A percentile compares a stretch with the other conserved stretches of the same genome.
phyloP scores from a whole-genome alignment of 2,888 invertebrate genomes.

The Gryllus longicercus region DNA sequence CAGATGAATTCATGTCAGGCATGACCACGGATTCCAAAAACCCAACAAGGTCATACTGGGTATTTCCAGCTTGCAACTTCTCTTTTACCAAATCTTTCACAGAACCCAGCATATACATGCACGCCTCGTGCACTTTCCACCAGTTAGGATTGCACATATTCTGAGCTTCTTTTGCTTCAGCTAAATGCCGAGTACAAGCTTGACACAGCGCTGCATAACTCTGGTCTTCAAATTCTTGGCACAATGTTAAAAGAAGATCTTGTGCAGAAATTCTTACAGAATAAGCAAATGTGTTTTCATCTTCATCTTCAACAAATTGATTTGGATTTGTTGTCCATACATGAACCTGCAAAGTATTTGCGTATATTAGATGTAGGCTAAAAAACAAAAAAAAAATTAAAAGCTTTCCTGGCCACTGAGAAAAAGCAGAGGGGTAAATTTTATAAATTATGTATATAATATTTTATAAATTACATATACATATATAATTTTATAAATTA shows the following conservation, averaged over 20 bases:
- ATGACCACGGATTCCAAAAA: slow-evolving; percentile 53
- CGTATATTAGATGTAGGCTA: not conserved
- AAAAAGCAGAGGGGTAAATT: no score
- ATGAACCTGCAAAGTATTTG: slow-evolving; percentile 47
- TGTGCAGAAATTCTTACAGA: slow-evolving; percentile 65
- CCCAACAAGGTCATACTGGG: slow-evolving; percentile 44
- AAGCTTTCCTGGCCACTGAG: no score
- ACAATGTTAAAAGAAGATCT: slow-evolving; percentile 52
- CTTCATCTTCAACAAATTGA: slow-evolving; percentile 67
- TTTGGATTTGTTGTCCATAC: slow-evolving; percentile 62
- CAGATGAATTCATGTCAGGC: slow-evolving; percentile 49
- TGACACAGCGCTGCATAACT: slow-evolving; percentile 56
- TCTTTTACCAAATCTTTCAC: slow-evolving; percentile 52
- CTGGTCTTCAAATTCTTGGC: slow-evolving; percentile 54
- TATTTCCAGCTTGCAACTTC: slow-evolving; percentile 41
- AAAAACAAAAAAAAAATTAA: no score
- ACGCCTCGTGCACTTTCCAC: slow-evolving; percentile 68
- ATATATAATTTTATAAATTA: no score
- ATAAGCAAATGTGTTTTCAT: slow-evolving; percentile 59
- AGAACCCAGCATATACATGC: slow-evolving; percentile 60
- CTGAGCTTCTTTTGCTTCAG: slow-evolving; percentile 54
- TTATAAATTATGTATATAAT: no score
- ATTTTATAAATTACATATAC: no score
- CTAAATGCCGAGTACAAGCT: slow-evolving; percentile 59
- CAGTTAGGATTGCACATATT: slow-evolving; percentile 51